Base-by-base conservation (phyloP, 2,113 vertebrate genomes). In the Nettapus auritus region DNA sequence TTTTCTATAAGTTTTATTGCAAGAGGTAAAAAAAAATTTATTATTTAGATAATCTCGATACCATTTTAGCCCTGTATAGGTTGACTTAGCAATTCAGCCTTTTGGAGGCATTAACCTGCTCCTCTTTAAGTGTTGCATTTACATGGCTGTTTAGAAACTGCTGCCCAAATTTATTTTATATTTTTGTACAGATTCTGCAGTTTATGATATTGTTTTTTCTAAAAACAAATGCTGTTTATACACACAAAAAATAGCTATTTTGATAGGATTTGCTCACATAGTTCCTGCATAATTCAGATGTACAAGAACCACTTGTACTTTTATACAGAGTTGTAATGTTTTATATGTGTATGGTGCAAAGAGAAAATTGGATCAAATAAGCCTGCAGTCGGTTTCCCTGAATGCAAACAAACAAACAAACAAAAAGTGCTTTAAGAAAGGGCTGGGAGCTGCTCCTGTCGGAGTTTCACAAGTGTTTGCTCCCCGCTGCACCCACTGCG, bases 111-210 rank as follows among this genome's bases (percentile, higher is more conserved):
- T 98, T 98, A 98, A 98, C 97, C 94, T 97, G 97, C 96, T 97
- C 98, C 97, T 98, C 97, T 88, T 95, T 98, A 98, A 98, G 98
- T 98, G 97, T 98, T 97, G 98, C 98, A 98, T 98, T 98, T 98
- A 98, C 97, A 97, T 98, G 98, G 98, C 98, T 98, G 97, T 98
- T 98, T 98, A 98, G 98, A 98, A 98, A 98, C 97, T 98, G 98
- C 98, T 98, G 96, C 97, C 98, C 97, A 98, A 98, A 98, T 98
- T 98, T 98, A 98, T 98, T 98, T 98, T 98, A 97, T 98, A 99
- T 99, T 99, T 98, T 99, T 99, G 98, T 98, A 98, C 98, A 98
- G 98, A 98, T 98, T 98, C 98, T 98, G 98, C 98, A 98, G 97
- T 98, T 98, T 98, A 98, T 98, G 97, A 98, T 98, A 98, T 98